These are phyloP conservation scores for Orchestia grillus DNA, from an alignment of 1,140 invertebrate species.

Conservation along the genomic window DNA sequence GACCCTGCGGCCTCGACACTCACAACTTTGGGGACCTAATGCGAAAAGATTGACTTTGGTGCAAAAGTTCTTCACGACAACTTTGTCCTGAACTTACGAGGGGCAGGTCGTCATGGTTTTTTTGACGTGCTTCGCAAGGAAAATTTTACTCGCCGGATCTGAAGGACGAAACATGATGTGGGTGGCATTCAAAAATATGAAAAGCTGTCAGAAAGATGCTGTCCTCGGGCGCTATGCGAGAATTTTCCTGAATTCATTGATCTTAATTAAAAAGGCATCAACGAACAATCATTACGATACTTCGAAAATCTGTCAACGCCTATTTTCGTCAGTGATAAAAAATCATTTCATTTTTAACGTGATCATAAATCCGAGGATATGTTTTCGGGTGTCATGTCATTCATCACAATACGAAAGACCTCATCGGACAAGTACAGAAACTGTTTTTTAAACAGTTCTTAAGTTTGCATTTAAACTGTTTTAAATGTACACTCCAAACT, in stretches of 20 bases:
- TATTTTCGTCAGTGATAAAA: too few species aligned
- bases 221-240: background rate
- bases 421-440: too few species aligned
- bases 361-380: background rate
- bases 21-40: slow-evolving; percentile 29
- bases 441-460: too few species aligned
- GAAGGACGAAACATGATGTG: background rate
- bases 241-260: background rate
- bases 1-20: background rate
- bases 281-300: background rate
- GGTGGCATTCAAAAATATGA: background rate
- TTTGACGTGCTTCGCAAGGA: background rate
- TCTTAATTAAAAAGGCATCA: background rate
- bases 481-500: too few species aligned
- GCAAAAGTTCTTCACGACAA: slow-evolving; percentile 20
- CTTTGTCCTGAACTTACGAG: slow-evolving; percentile 7
- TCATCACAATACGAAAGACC: too few species aligned
- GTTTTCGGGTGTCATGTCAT: background rate
- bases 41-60: slow-evolving; percentile 42
- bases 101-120: slow-evolving; percentile 10
- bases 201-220: background rate
- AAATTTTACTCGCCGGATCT: background rate
- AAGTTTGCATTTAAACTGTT: too few species aligned
- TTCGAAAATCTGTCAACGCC: background rate
- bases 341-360: too few species aligned